Evolutionary conservation across 2,888 invertebrate species (phyloP).

Genomic region (Mimachlamys varia): DNA sequence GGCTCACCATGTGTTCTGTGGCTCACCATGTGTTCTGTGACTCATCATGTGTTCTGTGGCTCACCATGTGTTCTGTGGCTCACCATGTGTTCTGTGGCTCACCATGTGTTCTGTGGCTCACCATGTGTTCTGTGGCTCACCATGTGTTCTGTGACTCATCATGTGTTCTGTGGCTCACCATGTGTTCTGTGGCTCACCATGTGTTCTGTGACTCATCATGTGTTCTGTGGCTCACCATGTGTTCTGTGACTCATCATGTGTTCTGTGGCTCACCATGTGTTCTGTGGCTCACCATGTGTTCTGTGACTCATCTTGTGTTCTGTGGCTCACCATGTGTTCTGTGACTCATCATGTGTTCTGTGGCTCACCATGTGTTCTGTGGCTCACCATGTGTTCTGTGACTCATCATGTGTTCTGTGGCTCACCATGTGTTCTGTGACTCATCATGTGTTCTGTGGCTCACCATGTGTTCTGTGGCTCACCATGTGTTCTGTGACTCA

Average conservation of each 20-base stretch:
- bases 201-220: no score
- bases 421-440: no score
- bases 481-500: conserved; percentile 50
- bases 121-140: conserved; percentile 50
- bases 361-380: conserved; percentile 50
- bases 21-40: no score
- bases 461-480: conserved; percentile 50
- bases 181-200: conserved; percentile 51
- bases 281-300: conserved; percentile 50
- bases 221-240: conserved; percentile 51
- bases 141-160: no score
- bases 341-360: no score
- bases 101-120: conserved; percentile 50
- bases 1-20: conserved; percentile 50
- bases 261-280: conserved; percentile 53
- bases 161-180: conserved; percentile 51
- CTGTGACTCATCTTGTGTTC: conserved; percentile 49
- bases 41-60: conserved; percentile 55
- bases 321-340: no score
- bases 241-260: no score
- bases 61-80: conserved; percentile 50
- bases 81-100: conserved; percentile 50
- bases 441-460: conserved; percentile 54
- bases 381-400: no score
- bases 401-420: conserved; percentile 56